phyloP scores from a whole-genome alignment of 2,113 vertebrate species.

The Notechis scutatus region DNA sequence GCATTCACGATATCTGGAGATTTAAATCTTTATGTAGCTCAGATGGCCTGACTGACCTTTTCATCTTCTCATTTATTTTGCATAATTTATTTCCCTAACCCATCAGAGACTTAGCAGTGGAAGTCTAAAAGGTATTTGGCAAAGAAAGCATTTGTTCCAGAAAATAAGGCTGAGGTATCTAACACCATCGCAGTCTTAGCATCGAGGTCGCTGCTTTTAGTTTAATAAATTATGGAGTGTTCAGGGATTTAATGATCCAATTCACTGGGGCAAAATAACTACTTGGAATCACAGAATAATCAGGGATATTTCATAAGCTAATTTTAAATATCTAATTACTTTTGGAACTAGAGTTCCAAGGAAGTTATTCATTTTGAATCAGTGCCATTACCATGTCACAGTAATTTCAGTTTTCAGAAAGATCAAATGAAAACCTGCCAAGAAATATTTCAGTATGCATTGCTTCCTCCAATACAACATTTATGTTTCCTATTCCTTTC shows the following conservation, averaged over 20 bases:
- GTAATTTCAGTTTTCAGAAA: neutral
- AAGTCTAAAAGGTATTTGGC: slow-evolving; percentile 22
- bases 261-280: neutral
- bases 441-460: neutral
- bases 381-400: neutral
- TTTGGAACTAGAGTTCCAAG: neutral
- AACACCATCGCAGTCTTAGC: fast-evolving
- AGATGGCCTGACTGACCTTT: slow-evolving; percentile 53
- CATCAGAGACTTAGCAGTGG: slow-evolving; percentile 40
- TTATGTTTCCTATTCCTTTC: too few relatives aligned
- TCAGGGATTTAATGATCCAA: too few relatives aligned
- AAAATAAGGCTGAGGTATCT: neutral
- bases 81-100: slow-evolving; percentile 59
- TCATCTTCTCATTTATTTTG: slow-evolving; percentile 60
- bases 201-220: neutral
- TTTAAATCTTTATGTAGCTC: slow-evolving; percentile 41
- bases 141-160: neutral
- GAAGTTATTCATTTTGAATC: neutral
- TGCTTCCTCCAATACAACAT: neutral
- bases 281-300: neutral
- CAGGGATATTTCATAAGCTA: neutral
- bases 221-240: neutral
- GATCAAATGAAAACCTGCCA: neutral
- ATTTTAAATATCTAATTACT: neutral
- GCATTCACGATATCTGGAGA: slow-evolving; percentile 45